phyloP scores from a whole-genome alignment of 2,113 vertebrate species.

The Pterophyllum scalare region DNA sequence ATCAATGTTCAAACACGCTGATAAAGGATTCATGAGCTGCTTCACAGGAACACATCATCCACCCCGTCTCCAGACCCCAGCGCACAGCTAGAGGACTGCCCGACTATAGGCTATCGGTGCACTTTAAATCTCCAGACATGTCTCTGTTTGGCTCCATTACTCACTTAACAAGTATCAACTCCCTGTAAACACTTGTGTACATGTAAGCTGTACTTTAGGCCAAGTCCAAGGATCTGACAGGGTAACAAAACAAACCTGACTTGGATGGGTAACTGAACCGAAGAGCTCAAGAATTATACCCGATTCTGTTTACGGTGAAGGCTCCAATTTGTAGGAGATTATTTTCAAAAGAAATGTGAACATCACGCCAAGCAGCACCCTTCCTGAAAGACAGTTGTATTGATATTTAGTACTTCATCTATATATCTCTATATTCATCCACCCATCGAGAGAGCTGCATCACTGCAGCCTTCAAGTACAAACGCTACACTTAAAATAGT shows the following conservation, averaged over 20 bases:
- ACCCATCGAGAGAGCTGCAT: too few relatives aligned
- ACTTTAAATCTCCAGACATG: slow-evolving; percentile 50
- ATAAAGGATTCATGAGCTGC: slow-evolving; percentile 73
- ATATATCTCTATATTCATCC: too few relatives aligned
- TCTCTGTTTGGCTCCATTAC: slow-evolving; percentile 50
- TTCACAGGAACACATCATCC: slow-evolving; percentile 54
- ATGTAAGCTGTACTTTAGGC: slow-evolving; percentile 29
- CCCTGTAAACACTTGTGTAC: slow-evolving; percentile 37
- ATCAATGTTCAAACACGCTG: slow-evolving; percentile 70
- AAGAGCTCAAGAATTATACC: not conserved
- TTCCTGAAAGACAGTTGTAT: not conserved
- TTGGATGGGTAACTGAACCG: not conserved
- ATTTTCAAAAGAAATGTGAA: not conserved
- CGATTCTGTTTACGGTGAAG: not conserved
- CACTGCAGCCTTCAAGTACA: not conserved
- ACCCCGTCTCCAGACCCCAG: slow-evolving; percentile 48
- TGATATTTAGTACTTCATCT: not conserved
- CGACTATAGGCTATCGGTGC: slow-evolving; percentile 22
- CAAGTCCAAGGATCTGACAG: slow-evolving; percentile 10
- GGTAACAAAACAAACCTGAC: slow-evolving; percentile 24
- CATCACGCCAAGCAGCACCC: not conserved
- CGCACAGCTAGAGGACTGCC: slow-evolving; percentile 29
- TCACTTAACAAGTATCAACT: slow-evolving; percentile 53
- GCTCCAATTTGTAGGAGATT: not conserved
- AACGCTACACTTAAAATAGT: fast-evolving